Conservation (phyloP, 2,888 invertebrate genomes). For the Andricus quercusramuli region DNA sequence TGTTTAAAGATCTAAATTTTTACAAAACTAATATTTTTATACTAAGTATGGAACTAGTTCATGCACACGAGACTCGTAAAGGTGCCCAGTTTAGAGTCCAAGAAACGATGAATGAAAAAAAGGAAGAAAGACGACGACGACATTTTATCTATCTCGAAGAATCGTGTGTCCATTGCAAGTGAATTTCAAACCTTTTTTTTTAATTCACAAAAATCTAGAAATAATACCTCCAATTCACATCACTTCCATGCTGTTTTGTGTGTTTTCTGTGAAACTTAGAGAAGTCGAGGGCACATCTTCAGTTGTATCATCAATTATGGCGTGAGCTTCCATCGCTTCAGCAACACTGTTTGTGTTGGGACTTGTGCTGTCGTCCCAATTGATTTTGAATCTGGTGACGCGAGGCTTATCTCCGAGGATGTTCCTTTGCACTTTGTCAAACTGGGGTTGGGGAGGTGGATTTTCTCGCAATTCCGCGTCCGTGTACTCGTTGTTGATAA, state of each 20-base stretch:
- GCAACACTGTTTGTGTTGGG: conserved; percentile 69
- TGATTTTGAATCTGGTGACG: conserved; percentile 97
- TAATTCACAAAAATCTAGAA: neutral
- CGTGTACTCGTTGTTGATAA: conserved; percentile 97
- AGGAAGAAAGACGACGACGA: neutral
- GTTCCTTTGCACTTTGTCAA: conserved; percentile 90
- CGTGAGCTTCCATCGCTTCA: conserved; percentile 72
- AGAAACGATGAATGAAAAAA: neutral
- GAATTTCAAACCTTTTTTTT: conserved; percentile 18
- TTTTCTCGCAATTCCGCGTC: conserved; percentile 96
- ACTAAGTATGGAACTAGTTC: neutral
- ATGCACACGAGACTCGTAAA: neutral
- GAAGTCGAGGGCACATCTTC: conserved; percentile 72
- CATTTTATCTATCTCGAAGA: neutral
- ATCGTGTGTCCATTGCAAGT: conserved; percentile 8
- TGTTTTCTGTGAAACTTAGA: conserved; percentile 73
- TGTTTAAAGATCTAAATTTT: neutral
- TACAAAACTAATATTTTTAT: neutral
- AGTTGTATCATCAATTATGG: conserved; percentile 68
- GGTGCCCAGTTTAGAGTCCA: neutral
- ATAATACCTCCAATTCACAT: conserved; percentile 66
- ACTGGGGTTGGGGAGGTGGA: conserved; percentile 94
- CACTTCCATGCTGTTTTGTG: conserved; percentile 77
- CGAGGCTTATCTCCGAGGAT: conserved; percentile 85
- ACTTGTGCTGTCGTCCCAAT: conserved; percentile 89